Percentiles rank a stretch among this genome's conserved stretches.
Conservation (phyloP, 2,888 invertebrate species). For the Oscheius sp. region DNA sequence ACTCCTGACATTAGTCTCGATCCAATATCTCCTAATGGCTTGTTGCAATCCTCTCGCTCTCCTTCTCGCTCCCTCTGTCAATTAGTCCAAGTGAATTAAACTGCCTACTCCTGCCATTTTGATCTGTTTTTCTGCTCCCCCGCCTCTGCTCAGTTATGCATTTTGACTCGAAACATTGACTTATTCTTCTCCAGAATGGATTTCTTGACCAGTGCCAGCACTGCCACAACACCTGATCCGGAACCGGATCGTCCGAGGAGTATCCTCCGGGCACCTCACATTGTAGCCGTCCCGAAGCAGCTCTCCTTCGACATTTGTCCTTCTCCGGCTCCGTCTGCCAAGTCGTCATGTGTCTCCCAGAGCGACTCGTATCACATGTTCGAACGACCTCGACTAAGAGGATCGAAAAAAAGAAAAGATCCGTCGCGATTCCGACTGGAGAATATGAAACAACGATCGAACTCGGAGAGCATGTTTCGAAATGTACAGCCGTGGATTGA, state of each 20-base stretch:
- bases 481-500: constrained; percentile 44
- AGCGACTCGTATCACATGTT: constrained; percentile 53
- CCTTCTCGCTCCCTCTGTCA: neutral
- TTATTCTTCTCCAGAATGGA: constrained; percentile 28
- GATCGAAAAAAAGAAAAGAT: constrained; percentile 34
- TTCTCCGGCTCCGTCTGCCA: constrained; percentile 44
- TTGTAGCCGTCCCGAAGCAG: constrained; percentile 48
- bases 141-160: neutral
- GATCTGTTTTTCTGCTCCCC: neutral
- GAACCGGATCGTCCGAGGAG: constrained; percentile 39
- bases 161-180: neutral
- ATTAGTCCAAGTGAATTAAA: constrained; percentile 13
- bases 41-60: neutral
- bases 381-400: constrained; percentile 41
- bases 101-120: neutral
- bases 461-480: constrained; percentile 57
- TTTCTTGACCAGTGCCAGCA: constrained; percentile 39
- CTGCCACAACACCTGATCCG: constrained; percentile 32
- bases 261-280: constrained; percentile 44
- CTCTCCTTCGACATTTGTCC: constrained; percentile 57
- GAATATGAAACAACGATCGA: constrained; percentile 51
- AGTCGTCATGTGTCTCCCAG: constrained; percentile 41
- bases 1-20: too few species aligned
- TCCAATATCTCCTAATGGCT: too few species aligned
- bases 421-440: constrained; percentile 48